Evolutionary conservation across 2,888 invertebrate genomes (phyloP), one percentile per base, ranked within the genome.

Genomic region (Caenorhabditis sp.): DNA sequence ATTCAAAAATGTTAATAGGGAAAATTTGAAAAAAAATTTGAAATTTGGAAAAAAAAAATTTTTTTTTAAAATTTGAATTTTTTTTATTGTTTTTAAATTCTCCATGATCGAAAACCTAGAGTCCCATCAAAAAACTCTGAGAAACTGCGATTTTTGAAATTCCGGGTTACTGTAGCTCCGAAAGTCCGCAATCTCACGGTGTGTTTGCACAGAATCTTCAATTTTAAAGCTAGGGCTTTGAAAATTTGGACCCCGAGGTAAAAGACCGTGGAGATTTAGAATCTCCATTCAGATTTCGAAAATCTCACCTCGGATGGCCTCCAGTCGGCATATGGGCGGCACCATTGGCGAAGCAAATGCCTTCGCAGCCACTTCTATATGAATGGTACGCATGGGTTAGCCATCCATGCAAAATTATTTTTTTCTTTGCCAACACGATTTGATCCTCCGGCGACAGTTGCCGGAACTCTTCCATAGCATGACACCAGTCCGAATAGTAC

Each of bases 301-400:
- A 32, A 18, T 18, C 20, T 32, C 28, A 83, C 80, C 79, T 80
- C 15, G 68, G 69, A 82, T 85, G 69, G 2, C 80, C 82, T 15
- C 68, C 79, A 22, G 61, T 79, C 28, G 80, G 77, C 37, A 85
- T 76, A 84, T 86, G 85, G 15, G 79, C 82, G 1, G 84, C 71
- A n/a, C 87, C 86, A 62, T 88, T 88, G 13, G 86, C 80, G 58
- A 86, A 86, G 50, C 83, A 80, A 9, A 88, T 72, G 15, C 87
- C 86, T 8, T 74, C 56, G 15, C 74, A 80, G 15, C 65, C 65
- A 56, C 58, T 58, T 67, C 83, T 85, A 55, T 81, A 74, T 0
- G 85, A 85, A 51, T 85, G 85, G 56, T 84, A 86, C 26, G 86
- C 78, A 47, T 86, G 85, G 22, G 81, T 74, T 3, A 88, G 58